A percentile compares a stretch with the other conserved stretches of the same genome.
Evolutionary conservation across 2,888 invertebrate genomes (phyloP).

Genomic region (Patella pellucida): DNA sequence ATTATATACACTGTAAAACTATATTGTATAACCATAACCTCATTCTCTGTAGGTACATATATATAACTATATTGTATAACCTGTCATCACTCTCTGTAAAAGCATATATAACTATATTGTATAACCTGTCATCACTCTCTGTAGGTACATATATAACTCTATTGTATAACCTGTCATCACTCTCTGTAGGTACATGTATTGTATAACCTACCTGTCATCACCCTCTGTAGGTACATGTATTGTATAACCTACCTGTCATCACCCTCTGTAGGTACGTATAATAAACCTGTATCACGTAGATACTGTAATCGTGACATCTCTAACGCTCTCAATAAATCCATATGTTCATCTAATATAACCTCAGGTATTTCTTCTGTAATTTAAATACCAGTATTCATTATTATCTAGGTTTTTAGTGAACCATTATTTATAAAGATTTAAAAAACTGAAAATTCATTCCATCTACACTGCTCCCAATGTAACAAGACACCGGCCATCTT

Average conservation of each 20-base stretch:
- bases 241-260: slow-evolving; percentile 13
- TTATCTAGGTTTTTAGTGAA: slow-evolving; percentile 19
- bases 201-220: too few species aligned
- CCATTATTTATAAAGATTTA: neutral
- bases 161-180: neutral
- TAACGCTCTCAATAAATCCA: slow-evolving; percentile 78
- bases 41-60: slow-evolving; percentile 27
- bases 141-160: too few species aligned
- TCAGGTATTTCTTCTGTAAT: slow-evolving; percentile 50
- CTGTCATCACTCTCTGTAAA: too few species aligned
- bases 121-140: too few species aligned
- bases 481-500: too few species aligned
- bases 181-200: too few species aligned
- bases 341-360: slow-evolving; percentile 69
- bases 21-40: neutral
- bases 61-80: slow-evolving; percentile 53
- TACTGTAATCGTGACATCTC: slow-evolving; percentile 80
- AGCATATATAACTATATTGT: too few species aligned
- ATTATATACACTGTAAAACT: slow-evolving; percentile 46
- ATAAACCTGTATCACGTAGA: slow-evolving; percentile 75
- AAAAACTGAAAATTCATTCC: too few species aligned
- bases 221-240: too few species aligned
- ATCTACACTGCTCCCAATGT: too few species aligned
- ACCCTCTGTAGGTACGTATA: slow-evolving; percentile 51
- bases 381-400: neutral